Evolutionary conservation across 1,140 invertebrate genomes (phyloP), one percentile per base, ranked within the genome.

Genomic region (Parasteatoda tepidariorum): DNA sequence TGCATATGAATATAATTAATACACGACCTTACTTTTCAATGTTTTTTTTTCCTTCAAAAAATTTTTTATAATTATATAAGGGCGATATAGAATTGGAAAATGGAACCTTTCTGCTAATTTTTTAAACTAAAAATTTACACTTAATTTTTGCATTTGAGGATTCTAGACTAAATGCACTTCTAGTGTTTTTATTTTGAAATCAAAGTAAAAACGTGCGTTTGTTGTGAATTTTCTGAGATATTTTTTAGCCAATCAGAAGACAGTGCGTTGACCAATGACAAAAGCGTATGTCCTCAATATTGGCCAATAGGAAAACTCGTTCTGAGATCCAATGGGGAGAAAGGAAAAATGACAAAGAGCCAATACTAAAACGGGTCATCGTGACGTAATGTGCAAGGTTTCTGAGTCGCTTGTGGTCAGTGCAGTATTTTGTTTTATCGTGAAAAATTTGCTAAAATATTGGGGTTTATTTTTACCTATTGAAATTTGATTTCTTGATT

Each of bases 361-460:
- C 68, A 83, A 83, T 83, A 24, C 55, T n/a, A 4, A 33, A 64
- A 54, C 38, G 70, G 81, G 81, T 83, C 81, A 83, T 34, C 26
- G 31, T 83, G 81, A 83, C 81, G 81, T 83, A 83, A 73, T 83
- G 81, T 71, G 71, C 62, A 70, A 95, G 95, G 94, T 94, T 94
- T 85, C 93, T 59, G 66, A 82, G 78, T 70, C 78, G 66, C 31
- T 59, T 81, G 78, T 81, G 67, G 78, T 71, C 78, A 71, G 78
- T 71, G 67, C 78, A 82, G 78, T 82, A 82, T 71, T 71, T 71
- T 71, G 78, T 82, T 82, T 82, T 82, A 48, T 70, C 30, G 7
- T 70, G 66, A 70, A 34, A 67, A 67, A 11, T 54, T 75, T 57
- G 26, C 24, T 34, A 68, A 82, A 82, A 61, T 48, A 33, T 82